These are phyloP conservation scores for Novumbra hubbsi DNA, from an alignment of 2,797 vertebrate genomes.

Conservation along the genomic window DNA sequence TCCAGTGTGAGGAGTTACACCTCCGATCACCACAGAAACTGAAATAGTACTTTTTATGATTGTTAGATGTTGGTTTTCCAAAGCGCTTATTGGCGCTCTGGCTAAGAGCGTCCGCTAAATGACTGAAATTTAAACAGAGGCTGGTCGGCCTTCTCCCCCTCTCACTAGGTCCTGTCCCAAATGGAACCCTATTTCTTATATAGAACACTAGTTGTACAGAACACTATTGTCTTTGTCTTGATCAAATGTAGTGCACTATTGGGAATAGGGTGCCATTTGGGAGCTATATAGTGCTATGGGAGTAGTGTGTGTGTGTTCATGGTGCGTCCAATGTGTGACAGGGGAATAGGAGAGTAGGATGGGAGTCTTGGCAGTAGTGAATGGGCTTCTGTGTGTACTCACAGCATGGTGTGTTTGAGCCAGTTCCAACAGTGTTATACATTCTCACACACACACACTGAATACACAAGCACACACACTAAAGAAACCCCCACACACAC, in stretches of 20 bases:
- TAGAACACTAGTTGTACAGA: neutral
- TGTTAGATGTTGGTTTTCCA: too few relatives aligned
- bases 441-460: constrained; percentile 18
- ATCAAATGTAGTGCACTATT: neutral
- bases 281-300: neutral
- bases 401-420: neutral
- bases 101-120: too few relatives aligned
- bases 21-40: neutral
- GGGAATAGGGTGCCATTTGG: neutral
- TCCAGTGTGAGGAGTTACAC: neutral
- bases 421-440: constrained; percentile 1
- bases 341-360: neutral
- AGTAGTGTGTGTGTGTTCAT: neutral
- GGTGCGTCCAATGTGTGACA: neutral
- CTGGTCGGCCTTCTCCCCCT: neutral
- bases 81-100: too few relatives aligned
- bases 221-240: neutral
- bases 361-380: neutral
- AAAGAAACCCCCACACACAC: neutral
- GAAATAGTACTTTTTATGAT: too few relatives aligned
- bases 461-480: neutral
- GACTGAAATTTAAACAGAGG: neutral
- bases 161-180: neutral
- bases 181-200: constrained; percentile 26
- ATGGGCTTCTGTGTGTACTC: neutral